A percentile compares a stretch with the other conserved stretches of the same genome.
phyloP scores from a whole-genome alignment of 1,140 invertebrate species.

The Metopolophium dirhodum region DNA sequence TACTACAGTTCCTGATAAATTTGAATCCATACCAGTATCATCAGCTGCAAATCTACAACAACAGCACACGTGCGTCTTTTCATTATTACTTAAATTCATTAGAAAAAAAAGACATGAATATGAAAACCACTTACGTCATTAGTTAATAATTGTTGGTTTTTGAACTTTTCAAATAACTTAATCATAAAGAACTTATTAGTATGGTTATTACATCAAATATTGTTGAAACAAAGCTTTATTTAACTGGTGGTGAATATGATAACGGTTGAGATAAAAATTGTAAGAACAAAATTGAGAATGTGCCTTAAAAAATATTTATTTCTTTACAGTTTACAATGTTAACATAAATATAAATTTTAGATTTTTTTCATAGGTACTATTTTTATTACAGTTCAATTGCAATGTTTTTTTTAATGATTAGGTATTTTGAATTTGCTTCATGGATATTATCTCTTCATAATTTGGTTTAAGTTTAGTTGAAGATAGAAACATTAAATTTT shows the following conservation, averaged over 20 bases:
- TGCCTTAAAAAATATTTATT: too few species aligned
- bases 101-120: background rate
- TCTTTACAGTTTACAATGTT: too few species aligned
- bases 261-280: background rate
- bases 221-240: background rate
- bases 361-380: too few species aligned
- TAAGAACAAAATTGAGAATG: background rate
- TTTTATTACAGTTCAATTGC: too few species aligned
- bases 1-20: constrained; percentile 44
- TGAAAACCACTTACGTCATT: background rate
- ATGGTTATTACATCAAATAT: background rate
- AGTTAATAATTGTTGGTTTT: background rate
- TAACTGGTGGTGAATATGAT: background rate
- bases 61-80: constrained; percentile 27
- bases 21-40: constrained; percentile 51
- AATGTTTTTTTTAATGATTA: too few species aligned
- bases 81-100: background rate
- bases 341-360: too few species aligned
- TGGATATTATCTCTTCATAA: too few species aligned
- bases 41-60: constrained; percentile 22
- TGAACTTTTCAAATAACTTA: too few species aligned
- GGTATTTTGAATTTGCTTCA: too few species aligned
- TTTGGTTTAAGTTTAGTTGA: too few species aligned
- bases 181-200: background rate
- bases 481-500: too few species aligned